phyloP scores from a whole-genome alignment of 2,797 vertebrate species.

The Hephaestus fuliginosus region DNA sequence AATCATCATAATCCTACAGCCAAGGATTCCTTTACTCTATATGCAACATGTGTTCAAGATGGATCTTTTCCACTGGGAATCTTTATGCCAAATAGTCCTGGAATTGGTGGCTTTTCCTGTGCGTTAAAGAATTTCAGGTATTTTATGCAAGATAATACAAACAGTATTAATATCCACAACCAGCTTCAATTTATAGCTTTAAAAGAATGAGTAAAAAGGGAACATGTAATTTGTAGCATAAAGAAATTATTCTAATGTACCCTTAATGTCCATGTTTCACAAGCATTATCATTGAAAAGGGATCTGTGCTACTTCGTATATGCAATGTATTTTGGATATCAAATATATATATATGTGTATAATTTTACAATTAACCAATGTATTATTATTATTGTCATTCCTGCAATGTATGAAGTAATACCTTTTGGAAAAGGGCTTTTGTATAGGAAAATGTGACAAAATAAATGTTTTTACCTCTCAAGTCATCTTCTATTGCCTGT shows the following conservation, averaged over 20 bases:
- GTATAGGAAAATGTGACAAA: slow-evolving; percentile 94
- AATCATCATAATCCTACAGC: slow-evolving; percentile 59
- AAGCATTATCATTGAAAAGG: slow-evolving; percentile 83
- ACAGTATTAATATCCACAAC: slow-evolving; percentile 66
- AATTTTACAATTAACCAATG: slow-evolving; percentile 94
- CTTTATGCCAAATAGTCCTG: slow-evolving; percentile 61
- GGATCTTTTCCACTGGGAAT: slow-evolving; percentile 59
- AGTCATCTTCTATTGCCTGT: slow-evolving; percentile 31
- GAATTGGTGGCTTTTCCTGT: slow-evolving; percentile 71
- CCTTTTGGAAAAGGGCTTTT: slow-evolving; percentile 90
- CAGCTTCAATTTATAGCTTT: slow-evolving; percentile 71
- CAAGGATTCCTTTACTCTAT: slow-evolving; percentile 64
- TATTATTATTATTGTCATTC: slow-evolving; percentile 86
- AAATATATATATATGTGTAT: slow-evolving; percentile 92
- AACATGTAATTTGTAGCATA: slow-evolving; percentile 83
- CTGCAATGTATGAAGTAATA: slow-evolving; percentile 90
- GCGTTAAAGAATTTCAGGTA: slow-evolving; percentile 71
- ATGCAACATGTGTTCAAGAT: slow-evolving; percentile 64
- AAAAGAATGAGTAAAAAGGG: slow-evolving; percentile 71
- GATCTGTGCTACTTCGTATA: slow-evolving; percentile 93
- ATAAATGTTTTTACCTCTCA: slow-evolving; percentile 91
- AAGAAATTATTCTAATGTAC: slow-evolving; percentile 81
- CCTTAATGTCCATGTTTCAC: slow-evolving; percentile 76
- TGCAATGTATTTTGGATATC: slow-evolving; percentile 96
- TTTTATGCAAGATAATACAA: slow-evolving; percentile 72